A percentile compares a stretch with the other conserved stretches of the same genome.
phyloP scores from a whole-genome alignment of 1,140 invertebrate genomes.

The Caerostris darwini region DNA sequence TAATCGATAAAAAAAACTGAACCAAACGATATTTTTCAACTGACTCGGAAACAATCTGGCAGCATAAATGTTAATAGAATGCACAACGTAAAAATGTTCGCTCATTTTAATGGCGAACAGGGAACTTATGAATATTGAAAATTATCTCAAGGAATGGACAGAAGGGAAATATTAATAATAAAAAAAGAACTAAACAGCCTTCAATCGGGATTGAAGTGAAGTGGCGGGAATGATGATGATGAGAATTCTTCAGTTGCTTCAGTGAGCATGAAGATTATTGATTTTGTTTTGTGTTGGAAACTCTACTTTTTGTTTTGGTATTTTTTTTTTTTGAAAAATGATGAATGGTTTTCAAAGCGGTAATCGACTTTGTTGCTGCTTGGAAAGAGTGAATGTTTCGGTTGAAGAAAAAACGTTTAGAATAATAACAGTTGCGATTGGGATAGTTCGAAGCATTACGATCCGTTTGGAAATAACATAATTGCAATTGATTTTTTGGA shows the following conservation, averaged over 20 bases:
- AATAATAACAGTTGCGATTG: neutral
- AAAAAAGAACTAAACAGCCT: constrained; percentile 25
- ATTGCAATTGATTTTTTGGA: too few relatives aligned
- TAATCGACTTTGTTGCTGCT: constrained; percentile 34
- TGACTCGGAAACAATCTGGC: constrained; percentile 54
- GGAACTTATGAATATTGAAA: constrained; percentile 58
- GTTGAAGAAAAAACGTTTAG: neutral
- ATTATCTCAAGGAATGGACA: constrained; percentile 40
- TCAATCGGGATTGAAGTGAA: constrained; percentile 24
- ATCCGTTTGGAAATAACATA: too few relatives aligned
- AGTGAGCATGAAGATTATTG: constrained; percentile 45
- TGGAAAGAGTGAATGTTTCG: neutral
- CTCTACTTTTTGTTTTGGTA: neutral
- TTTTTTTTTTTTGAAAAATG: constrained; percentile 9
- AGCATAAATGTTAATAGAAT: constrained; percentile 39
- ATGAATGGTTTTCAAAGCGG: constrained; percentile 38
- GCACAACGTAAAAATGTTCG: constrained; percentile 26
- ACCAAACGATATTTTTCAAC: constrained; percentile 49
- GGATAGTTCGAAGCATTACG: too few relatives aligned
- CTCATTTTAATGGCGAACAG: constrained; percentile 35
- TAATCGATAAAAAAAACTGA: constrained; percentile 53
- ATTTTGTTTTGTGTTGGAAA: constrained; percentile 30
- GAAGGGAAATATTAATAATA: constrained; percentile 14
- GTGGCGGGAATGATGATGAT: constrained; percentile 43
- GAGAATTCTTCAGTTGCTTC: constrained; percentile 53